Conservation (phyloP, 2,797 vertebrate genomes). For the Clarias laeviceps region DNA sequence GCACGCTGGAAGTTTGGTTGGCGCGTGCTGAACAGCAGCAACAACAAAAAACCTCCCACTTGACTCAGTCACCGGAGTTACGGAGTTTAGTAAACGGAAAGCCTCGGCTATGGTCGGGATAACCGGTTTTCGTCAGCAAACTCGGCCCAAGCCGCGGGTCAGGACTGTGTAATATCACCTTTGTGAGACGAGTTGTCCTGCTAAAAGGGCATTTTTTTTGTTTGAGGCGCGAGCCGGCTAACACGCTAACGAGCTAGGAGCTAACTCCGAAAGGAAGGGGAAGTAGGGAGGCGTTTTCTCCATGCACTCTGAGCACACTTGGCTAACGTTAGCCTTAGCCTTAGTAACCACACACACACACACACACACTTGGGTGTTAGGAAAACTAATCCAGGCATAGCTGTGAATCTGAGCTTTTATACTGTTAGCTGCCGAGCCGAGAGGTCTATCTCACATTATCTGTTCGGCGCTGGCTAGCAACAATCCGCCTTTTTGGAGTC, state of each 20-base stretch:
- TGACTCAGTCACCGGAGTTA: slow-evolving; percentile 64
- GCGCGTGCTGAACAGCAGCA: slow-evolving; percentile 61
- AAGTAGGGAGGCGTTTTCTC: slow-evolving; percentile 56
- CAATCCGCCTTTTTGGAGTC: background rate
- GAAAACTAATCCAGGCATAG: background rate
- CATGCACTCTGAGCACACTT: slow-evolving; percentile 11
- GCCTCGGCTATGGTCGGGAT: background rate
- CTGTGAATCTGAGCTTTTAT: background rate
- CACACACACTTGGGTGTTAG: slow-evolving; percentile 31
- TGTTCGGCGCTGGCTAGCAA: background rate
- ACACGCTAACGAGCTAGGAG: slow-evolving; percentile 51
- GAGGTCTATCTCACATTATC: background rate
- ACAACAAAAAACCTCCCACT: slow-evolving; percentile 74
- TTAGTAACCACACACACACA: slow-evolving; percentile 36
- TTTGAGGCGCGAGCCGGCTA: slow-evolving; percentile 29
- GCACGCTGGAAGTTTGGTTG: slow-evolving; percentile 69
- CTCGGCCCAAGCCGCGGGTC: background rate
- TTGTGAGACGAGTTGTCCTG: background rate
- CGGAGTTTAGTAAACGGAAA: slow-evolving; percentile 61
- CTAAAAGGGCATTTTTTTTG: background rate
- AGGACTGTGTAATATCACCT: background rate
- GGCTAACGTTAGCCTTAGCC: slow-evolving; percentile 29
- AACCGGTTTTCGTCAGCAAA: background rate
- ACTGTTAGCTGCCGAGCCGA: background rate
- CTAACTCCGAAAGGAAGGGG: slow-evolving; percentile 60